Evolutionary conservation across 2,888 invertebrate genomes (phyloP), one percentile per base, ranked within the genome.

Genomic region (Spisula solida): DNA sequence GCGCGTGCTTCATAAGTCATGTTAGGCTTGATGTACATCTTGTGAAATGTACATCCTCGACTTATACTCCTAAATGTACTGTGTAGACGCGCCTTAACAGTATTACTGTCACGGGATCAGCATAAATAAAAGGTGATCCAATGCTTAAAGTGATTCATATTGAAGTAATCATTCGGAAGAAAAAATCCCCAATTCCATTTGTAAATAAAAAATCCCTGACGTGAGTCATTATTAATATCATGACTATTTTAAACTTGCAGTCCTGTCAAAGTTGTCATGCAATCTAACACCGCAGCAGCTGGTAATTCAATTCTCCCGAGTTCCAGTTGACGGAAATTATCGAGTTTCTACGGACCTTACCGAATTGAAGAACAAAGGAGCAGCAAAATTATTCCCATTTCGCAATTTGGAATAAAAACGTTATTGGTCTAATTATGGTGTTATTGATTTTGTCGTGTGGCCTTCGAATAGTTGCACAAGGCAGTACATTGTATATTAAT

Each of bases 301-400:
- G 75, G 75, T 75, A 34, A 75, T 75, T 75, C 75, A 75, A 75
- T 75, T 34, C 34, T 75, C 75, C 34, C 2, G 75, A 25, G 75
- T 75, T 31, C 75, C 31, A 14, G 16, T 75, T 16, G 16, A 75
- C 31, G 75, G 75, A 34, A 31, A 34, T 75, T 31, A 16, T 14
- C 75, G 75, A 75, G 6, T 14, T 16, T 18, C 14, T 14, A 18
- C 75, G 75, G 75, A 75, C 29, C 12, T 75, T 31, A 75, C 16
- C 75, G 34, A 34, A 75, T 34, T 10, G 34, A 18, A 75, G 31
- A 75, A 75, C 75, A 75, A 75, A 75, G 75, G 25, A 75, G 31
- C 31, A 66, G 75, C 29, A 16, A 75, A 75, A 31, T 41, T 41
- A 41, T 75, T 75, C 75, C 0, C 75, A 31, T 75, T 75, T 31